Evolutionary conservation across 2,113 vertebrate species (phyloP).

Genomic region (Muntiacus reevesi): DNA sequence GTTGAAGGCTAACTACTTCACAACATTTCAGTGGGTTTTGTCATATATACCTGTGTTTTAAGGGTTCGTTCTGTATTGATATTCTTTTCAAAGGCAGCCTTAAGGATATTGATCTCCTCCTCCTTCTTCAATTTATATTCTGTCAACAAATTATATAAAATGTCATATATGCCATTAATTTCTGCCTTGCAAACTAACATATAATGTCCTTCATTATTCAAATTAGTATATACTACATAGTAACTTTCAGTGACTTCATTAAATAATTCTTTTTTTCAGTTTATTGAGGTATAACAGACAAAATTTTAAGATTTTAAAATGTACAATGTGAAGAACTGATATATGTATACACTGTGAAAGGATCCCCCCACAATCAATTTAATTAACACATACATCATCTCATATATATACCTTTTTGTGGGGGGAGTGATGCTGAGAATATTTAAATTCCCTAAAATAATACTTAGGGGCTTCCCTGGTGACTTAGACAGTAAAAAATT

Average conservation of each 20-base stretch:
- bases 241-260: conserved; percentile 18
- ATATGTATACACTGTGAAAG: background rate
- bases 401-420: background rate
- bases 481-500: background rate
- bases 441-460: background rate
- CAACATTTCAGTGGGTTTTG: no score
- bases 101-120: conserved; percentile 87
- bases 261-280: background rate
- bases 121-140: conserved; percentile 88
- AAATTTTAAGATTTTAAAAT: background rate
- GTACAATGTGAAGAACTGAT: background rate
- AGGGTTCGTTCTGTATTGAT: conserved; percentile 93
- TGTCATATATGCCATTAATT: conserved; percentile 18
- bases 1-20: no score
- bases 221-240: background rate
- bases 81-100: conserved; percentile 90
- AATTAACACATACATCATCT: background rate
- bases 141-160: conserved; percentile 74
- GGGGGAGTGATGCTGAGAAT: background rate
- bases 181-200: conserved; percentile 40
- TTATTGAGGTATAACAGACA: background rate
- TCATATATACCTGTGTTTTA: conserved; percentile 92
- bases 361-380: background rate
- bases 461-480: background rate
- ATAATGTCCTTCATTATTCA: conserved; percentile 11